These are phyloP conservation scores for Asteroscopus sphinx DNA, from an alignment of 2,888 invertebrate genomes.

Conservation along the genomic window DNA sequence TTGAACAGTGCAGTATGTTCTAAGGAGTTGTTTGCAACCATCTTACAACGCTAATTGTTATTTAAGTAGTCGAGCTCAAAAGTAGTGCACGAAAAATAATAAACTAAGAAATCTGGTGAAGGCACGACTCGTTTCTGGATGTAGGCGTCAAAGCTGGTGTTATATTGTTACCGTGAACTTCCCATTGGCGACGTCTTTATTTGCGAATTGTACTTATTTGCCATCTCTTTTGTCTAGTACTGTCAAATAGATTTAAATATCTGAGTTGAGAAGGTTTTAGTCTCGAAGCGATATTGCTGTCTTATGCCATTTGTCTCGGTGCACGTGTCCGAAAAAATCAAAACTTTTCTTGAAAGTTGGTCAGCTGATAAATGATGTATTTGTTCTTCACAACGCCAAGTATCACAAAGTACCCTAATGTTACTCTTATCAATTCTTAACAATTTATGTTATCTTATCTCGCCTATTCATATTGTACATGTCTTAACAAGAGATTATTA, in stretches of 20 bases:
- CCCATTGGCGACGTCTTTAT: neutral
- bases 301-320: slow-evolving; percentile 1
- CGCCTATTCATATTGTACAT: slow-evolving; percentile 53
- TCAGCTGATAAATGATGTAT: slow-evolving; percentile 2
- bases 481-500: slow-evolving; percentile 43
- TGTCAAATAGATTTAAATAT: slow-evolving; percentile 5
- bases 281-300: neutral
- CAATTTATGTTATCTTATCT: slow-evolving; percentile 61
- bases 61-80: slow-evolving; percentile 1
- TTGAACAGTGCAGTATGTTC: too few species aligned
- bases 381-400: slow-evolving; percentile 15
- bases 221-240: slow-evolving; percentile 6
- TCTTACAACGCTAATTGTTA: neutral
- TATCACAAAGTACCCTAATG: slow-evolving; percentile 18
- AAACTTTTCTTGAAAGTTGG: slow-evolving; percentile 1
- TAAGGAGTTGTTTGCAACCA: too few species aligned
- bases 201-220: slow-evolving; percentile 4
- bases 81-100: neutral
- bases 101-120: neutral
- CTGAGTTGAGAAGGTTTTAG: neutral
- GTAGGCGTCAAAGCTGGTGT: slow-evolving; percentile 1
- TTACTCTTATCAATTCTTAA: slow-evolving; percentile 53
- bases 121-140: neutral
- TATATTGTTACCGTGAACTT: slow-evolving; percentile 4
- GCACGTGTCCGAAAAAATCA: neutral